These are phyloP conservation scores for Hemibagrus wyckioides DNA, from an alignment of 2,113 vertebrate genomes.

Conservation along the genomic window DNA sequence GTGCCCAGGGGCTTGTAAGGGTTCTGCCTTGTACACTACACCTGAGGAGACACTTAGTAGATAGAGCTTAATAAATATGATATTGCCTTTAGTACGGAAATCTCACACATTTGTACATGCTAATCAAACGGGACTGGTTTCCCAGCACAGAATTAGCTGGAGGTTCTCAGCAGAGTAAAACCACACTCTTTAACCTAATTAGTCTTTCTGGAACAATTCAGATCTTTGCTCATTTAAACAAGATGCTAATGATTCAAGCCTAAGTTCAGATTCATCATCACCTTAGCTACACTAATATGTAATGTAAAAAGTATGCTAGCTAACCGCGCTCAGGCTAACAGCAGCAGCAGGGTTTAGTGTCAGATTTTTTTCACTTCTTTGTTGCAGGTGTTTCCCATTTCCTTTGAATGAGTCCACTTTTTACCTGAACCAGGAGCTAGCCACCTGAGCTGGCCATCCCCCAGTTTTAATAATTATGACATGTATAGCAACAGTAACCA, in stretches of 20 bases:
- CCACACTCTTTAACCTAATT: background rate
- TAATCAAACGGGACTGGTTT: background rate
- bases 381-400: too few species aligned
- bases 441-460: background rate
- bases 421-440: background rate
- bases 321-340: background rate
- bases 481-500: background rate
- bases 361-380: background rate
- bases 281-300: background rate
- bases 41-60: background rate
- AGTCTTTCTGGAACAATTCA: background rate
- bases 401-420: too few species aligned
- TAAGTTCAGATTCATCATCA: too few species aligned
- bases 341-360: background rate
- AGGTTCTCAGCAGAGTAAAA: too few species aligned
- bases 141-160: background rate
- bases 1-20: background rate
- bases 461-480: background rate
- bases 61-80: background rate
- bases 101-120: background rate
- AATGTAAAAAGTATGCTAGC: background rate
- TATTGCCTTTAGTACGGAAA: background rate
- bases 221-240: background rate
- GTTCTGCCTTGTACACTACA: background rate
- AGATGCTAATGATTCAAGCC: background rate